phyloP scores from a whole-genome alignment of 2,888 invertebrate genomes.

The Andrena fulva region DNA sequence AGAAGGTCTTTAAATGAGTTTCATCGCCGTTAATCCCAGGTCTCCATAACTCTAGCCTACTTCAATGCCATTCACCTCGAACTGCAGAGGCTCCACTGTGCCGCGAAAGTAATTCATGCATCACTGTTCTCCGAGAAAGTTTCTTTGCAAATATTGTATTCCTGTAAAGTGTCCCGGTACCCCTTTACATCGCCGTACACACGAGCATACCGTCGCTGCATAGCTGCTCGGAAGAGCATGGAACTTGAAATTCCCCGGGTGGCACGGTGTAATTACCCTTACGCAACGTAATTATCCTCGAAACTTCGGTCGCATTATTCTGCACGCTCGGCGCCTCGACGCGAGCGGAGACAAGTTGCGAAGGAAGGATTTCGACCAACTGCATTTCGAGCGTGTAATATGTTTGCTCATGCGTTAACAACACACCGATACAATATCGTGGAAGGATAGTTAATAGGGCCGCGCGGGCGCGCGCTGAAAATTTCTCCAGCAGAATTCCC shows the following conservation, averaged over 20 bases:
- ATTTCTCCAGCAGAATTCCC: neutral
- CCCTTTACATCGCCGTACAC: neutral
- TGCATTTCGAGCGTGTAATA: constrained; percentile 33
- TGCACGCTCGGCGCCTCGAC: constrained; percentile 11
- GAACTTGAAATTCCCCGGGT: constrained; percentile 48
- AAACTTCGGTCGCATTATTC: constrained; percentile 51
- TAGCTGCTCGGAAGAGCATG: neutral
- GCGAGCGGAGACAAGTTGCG: constrained; percentile 25
- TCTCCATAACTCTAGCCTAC: too few species aligned
- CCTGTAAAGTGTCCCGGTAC: neutral
- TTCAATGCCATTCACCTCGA: too few species aligned
- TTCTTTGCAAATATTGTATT: neutral
- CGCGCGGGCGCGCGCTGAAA: neutral
- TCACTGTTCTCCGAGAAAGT: neutral
- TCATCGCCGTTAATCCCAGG: too few species aligned
- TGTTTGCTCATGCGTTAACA: constrained; percentile 35
- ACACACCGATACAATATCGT: neutral
- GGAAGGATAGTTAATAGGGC: constrained; percentile 5
- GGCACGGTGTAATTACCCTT: constrained; percentile 51
- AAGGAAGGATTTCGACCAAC: constrained; percentile 24
- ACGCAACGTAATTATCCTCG: constrained; percentile 54
- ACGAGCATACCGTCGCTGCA: neutral
- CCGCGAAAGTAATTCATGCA: too few species aligned
- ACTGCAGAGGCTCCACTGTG: too few species aligned
- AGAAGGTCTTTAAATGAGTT: too few species aligned